These are phyloP conservation scores for Myopa tessellatipennis DNA, from an alignment of 2,888 invertebrate genomes.

Conservation along the genomic window DNA sequence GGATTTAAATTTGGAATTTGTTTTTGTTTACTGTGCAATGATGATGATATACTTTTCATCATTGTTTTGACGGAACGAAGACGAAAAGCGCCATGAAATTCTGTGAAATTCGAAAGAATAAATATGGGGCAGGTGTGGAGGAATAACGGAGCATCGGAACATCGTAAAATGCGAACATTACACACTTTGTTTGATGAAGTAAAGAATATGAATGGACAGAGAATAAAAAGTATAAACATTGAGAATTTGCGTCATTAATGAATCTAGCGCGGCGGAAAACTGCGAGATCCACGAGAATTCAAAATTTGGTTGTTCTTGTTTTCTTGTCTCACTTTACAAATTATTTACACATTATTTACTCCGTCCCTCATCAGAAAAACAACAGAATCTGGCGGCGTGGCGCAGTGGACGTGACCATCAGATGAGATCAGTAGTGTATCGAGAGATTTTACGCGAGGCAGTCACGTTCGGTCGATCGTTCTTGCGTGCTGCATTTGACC, in stretches of 20 bases:
- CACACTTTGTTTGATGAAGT: too few species aligned
- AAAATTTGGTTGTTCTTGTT: too few species aligned
- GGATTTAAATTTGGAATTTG: constrained; percentile 8
- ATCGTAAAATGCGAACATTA: too few species aligned
- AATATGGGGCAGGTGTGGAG: too few species aligned
- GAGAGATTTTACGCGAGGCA: constrained; percentile 6
- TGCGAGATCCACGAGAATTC: neutral
- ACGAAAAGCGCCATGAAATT: neutral
- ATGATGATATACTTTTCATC: neutral
- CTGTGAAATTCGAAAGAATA: too few species aligned
- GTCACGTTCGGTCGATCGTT: constrained; percentile 23
- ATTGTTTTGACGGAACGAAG: neutral
- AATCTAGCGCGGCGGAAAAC: neutral
- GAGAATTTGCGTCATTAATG: neutral
- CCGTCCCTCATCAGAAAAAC: neutral
- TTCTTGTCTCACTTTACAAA: neutral
- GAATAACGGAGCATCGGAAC: too few species aligned
- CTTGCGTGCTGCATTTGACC: constrained; percentile 5
- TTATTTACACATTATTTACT: neutral
- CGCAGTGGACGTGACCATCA: constrained; percentile 1
- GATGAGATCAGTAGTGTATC: constrained; percentile 6
- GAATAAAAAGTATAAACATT: too few species aligned
- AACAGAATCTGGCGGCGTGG: neutral
- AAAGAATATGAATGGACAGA: neutral
- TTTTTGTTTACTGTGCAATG: neutral